Evolutionary conservation across 2,888 invertebrate species (phyloP), one percentile per base, ranked within the genome.

Genomic region (Onchidella celtica): DNA sequence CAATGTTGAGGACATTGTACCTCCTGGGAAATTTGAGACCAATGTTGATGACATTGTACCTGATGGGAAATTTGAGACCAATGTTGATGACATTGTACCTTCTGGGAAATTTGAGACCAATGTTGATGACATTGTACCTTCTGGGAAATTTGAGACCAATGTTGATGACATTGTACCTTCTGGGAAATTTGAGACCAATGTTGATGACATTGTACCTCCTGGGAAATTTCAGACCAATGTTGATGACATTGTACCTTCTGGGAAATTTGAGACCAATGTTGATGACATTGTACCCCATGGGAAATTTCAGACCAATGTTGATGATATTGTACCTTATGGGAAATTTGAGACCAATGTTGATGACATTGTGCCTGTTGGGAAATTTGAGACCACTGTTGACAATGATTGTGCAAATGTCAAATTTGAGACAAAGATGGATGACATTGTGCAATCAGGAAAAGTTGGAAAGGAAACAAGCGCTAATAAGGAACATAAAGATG

Each of bases 1-100:
- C 2, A 21, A 40, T 24, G 34, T 24, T 69, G 55, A 70, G 47
- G 70, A 70, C 34, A 59, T 34, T 24, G 36, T 59, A 4, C 72
- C 9, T 2, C 21, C 36, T 9, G 14, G 29, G 11, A 70, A 14
- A 17, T 32, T 3, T 21, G 70, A 72, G 59, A 57, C 59, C 34
- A 34, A 59, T 14, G 36, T 72, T 73, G 73, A 72, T 72, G 72
- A 61, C 17, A 38, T 73, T 57, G n/a, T 73, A 34, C 36, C 59
- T 29, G 1, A 24, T 14, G 61, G 3, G 2, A 59, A 34, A 34
- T n/a, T 17, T 21, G 61, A 73, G 57, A 73, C 73, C 57, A 34
- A 36, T n/a, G 36, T 73, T 59, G 38, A 61, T 61, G 59, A 59
- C 36, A 59, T 61, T 59, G 32, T 55, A 32, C 34, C 72, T 32